Conservation (phyloP, 2,113 vertebrate genomes). For the Haemorhous mexicanus region DNA sequence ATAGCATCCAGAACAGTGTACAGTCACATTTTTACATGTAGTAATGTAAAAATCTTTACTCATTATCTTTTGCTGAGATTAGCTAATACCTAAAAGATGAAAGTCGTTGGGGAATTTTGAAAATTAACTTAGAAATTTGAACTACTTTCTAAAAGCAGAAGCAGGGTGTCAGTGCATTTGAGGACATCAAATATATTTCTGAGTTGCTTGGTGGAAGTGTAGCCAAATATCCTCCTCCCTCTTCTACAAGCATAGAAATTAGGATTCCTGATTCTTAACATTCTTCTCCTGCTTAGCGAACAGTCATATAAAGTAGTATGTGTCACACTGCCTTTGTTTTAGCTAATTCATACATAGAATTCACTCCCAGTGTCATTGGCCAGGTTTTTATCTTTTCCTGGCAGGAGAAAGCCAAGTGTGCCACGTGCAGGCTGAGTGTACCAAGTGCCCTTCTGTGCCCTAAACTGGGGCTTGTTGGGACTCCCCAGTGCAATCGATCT, state of each 20-base stretch:
- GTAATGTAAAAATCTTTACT: background rate
- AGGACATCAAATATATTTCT: background rate
- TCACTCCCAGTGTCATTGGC: background rate
- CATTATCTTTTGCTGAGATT: background rate
- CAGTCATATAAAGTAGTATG: background rate
- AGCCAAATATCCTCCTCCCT: background rate
- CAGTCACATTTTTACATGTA: background rate
- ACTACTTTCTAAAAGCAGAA: background rate
- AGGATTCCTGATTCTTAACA: background rate
- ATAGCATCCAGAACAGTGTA: background rate
- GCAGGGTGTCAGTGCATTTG: background rate
- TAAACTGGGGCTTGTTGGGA: background rate
- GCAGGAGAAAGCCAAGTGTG: background rate
- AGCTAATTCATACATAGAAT: background rate
- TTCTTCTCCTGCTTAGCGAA: background rate
- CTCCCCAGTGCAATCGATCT: rapidly evolving
- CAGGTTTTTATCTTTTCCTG: background rate
- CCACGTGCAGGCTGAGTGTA: background rate
- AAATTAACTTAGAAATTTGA: background rate
- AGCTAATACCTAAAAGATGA: background rate
- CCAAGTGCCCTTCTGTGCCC: background rate
- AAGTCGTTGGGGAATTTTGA: background rate
- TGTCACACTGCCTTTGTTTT: background rate
- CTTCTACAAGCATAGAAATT: background rate
- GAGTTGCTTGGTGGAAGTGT: background rate